These are phyloP conservation scores for Thalassoma bifasciatum DNA, from an alignment of 2,113 vertebrate genomes.

Conservation along the genomic window DNA sequence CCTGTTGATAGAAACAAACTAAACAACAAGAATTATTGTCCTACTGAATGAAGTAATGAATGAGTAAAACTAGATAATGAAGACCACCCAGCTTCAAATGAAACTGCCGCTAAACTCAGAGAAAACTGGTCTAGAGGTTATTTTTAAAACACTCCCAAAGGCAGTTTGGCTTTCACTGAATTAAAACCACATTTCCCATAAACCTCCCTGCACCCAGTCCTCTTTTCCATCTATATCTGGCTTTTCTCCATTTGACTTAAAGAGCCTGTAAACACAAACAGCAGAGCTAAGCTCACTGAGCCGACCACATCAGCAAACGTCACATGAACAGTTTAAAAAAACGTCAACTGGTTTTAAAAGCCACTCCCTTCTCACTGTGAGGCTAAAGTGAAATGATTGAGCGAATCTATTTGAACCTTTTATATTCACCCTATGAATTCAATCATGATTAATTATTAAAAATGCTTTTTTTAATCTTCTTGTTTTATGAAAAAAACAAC, in stretches of 20 bases:
- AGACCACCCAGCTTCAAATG: not conserved
- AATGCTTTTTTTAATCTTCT: not conserved
- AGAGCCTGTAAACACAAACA: slow-evolving; percentile 12
- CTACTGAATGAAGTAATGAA: not conserved
- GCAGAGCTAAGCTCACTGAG: not conserved
- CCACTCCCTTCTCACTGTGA: not conserved
- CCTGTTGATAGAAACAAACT: not conserved
- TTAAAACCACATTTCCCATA: slow-evolving; percentile 37
- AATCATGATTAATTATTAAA: not conserved
- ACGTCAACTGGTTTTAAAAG: too few relatives aligned
- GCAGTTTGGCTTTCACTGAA: not conserved
- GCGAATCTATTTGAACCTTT: not conserved
- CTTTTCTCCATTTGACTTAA: slow-evolving; percentile 9
- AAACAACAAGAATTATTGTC: not conserved
- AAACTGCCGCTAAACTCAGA: not conserved
- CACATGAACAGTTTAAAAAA: not conserved
- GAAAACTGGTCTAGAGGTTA: not conserved
- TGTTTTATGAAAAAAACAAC: not conserved
- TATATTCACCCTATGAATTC: not conserved
- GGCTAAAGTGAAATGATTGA: too few relatives aligned
- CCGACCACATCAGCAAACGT: not conserved
- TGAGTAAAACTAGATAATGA: fast-evolving
- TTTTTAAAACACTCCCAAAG: not conserved
- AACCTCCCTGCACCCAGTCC: not conserved
- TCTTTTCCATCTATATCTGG: not conserved